phyloP scores from a whole-genome alignment of 2,113 vertebrate species.

The Perognathus longimembris region DNA sequence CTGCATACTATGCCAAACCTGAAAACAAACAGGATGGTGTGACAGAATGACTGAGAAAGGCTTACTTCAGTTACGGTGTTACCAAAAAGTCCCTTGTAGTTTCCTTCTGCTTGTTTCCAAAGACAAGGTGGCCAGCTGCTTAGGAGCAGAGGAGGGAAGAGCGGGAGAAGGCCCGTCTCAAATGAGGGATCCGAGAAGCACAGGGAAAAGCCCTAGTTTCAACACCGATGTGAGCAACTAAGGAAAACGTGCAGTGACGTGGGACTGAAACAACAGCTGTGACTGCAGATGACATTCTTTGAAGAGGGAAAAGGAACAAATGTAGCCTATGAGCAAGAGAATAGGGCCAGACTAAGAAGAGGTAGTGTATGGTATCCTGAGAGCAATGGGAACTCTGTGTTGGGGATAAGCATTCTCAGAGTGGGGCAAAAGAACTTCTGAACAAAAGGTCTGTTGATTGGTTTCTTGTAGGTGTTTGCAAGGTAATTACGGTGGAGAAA shows the following conservation, averaged over 20 bases:
- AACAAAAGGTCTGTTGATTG: background rate
- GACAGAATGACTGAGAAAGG: too few species aligned
- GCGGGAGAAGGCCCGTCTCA: background rate
- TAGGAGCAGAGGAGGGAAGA: background rate
- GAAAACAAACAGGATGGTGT: background rate
- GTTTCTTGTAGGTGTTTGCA: background rate
- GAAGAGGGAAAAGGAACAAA: background rate
- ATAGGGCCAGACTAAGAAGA: background rate
- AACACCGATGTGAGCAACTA: background rate
- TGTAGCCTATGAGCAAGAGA: background rate
- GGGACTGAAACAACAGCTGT: background rate
- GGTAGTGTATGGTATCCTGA: background rate
- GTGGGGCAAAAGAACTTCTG: background rate
- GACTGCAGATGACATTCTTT: background rate
- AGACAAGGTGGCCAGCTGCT: background rate
- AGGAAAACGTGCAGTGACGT: conserved; percentile 16
- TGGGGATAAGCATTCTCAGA: background rate
- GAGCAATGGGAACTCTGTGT: background rate
- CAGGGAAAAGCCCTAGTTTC: conserved; percentile 7
- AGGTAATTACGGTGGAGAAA: background rate
- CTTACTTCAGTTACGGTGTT: background rate
- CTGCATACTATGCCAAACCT: background rate
- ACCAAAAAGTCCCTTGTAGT: background rate
- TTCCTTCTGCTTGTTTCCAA: conserved; percentile 6
- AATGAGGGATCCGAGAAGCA: background rate